Conservation (phyloP, 1,140 invertebrate genomes). For the Thereuonema tuberculata region DNA sequence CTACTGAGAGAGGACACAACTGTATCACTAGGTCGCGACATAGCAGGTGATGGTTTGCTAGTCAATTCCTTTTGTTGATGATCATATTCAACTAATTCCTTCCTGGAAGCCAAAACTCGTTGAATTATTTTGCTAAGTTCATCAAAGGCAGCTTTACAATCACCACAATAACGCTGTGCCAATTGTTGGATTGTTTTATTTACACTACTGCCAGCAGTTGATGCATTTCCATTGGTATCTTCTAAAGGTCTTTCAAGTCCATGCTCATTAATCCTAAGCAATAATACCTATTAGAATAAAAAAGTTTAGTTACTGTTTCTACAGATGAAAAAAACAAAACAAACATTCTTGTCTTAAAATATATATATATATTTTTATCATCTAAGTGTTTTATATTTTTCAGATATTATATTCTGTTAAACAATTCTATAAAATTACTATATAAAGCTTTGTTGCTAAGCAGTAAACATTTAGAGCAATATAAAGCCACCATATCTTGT, state of each 20-base stretch:
- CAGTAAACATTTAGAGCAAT: no score
- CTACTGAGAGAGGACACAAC: no score
- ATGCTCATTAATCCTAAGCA: conserved; percentile 63
- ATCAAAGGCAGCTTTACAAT: conserved; percentile 88
- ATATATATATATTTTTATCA: no score
- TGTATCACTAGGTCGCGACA: background rate
- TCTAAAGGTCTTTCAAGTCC: conserved; percentile 47
- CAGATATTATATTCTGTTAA: no score
- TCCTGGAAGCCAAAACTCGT: conserved; percentile 71
- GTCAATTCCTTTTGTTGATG: conserved; percentile 27
- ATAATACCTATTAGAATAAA: conserved; percentile 37
- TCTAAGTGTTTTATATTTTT: no score
- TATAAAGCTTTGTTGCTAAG: no score
- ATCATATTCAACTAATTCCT: conserved; percentile 85
- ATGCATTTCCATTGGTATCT: conserved; percentile 31
- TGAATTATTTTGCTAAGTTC: conserved; percentile 91
- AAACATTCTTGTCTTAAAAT: no score
- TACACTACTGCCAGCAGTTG: background rate
- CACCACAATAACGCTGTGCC: conserved; percentile 86
- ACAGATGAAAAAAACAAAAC: background rate
- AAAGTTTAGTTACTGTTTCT: background rate
- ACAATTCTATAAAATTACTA: no score
- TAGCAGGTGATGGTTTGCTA: background rate
- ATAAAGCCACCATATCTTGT: no score
- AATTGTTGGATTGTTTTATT: conserved; percentile 41